Percentiles rank a stretch among this genome's conserved stretches.
Evolutionary conservation across 2,888 invertebrate species (phyloP).

Genomic region (Meteorus cinctellus): DNA sequence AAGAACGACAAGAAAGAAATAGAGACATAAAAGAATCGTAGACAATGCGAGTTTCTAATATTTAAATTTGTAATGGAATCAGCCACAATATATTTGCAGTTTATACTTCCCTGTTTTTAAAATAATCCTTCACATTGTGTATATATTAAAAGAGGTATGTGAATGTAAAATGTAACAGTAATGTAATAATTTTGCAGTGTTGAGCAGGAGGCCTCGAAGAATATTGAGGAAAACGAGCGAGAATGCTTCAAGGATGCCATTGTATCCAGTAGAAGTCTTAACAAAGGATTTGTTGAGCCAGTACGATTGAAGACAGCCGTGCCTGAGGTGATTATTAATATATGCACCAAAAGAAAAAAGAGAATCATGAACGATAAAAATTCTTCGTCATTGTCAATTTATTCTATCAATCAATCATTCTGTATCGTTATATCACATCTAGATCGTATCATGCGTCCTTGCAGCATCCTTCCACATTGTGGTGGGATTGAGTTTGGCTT

Average conservation of each 20-base stretch:
- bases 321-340: constrained; percentile 59
- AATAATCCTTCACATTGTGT: background rate
- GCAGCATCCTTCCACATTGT: constrained; percentile 77
- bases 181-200: constrained; percentile 58
- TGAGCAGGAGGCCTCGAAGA: constrained; percentile 70
- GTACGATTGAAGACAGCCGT: constrained; percentile 61
- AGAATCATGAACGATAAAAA: background rate
- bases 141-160: background rate
- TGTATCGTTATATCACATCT: constrained; percentile 38
- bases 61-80: background rate
- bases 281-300: constrained; percentile 66
- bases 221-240: constrained; percentile 69
- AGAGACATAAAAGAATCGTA: background rate
- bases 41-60: background rate
- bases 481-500: constrained; percentile 78
- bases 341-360: background rate
- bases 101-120: constrained; percentile 15
- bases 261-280: constrained; percentile 68
- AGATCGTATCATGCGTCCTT: constrained; percentile 76
- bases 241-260: constrained; percentile 70
- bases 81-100: background rate
- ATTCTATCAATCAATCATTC: background rate
- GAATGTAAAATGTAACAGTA: constrained; percentile 7
- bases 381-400: background rate
- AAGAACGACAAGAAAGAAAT: background rate